These are phyloP conservation scores for Haliclystus octoradiatus DNA, from an alignment of 30 jellyfish, hydroid and myxozoan genomes.

Conservation along the genomic window DNA sequence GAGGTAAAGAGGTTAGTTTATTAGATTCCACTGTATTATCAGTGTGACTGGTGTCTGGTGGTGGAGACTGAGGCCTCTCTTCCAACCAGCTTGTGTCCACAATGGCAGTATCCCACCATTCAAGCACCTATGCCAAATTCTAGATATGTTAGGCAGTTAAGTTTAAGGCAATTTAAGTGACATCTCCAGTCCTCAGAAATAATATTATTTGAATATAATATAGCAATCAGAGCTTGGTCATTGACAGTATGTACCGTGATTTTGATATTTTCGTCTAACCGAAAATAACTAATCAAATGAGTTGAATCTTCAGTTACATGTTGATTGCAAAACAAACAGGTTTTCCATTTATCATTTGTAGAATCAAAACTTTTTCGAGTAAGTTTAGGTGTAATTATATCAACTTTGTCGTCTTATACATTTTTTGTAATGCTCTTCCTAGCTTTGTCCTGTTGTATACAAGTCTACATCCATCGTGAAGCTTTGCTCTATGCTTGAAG, in stretches of 20 bases:
- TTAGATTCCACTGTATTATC: too few relatives aligned
- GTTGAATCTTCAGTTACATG: neutral
- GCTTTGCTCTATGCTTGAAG: neutral
- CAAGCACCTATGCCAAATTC: conserved; percentile 5
- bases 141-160: neutral
- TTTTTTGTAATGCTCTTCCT: conserved; percentile 5
- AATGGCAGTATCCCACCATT: neutral
- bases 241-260: conserved; percentile 8
- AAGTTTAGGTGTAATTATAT: too few relatives aligned
- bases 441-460: conserved; percentile 1
- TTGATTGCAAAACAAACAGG: conserved; percentile 12
- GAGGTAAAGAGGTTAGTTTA: too few relatives aligned
- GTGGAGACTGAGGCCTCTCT: conserved; percentile 1
- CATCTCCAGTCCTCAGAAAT: conserved; percentile 11
- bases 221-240: conserved; percentile 19
- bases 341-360: too few relatives aligned
- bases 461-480: conserved; percentile 9
- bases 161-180: conserved; percentile 14
- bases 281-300: neutral
- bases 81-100: conserved; percentile 22
- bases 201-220: conserved; percentile 7
- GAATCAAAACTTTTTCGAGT: too few relatives aligned
- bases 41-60: too few relatives aligned
- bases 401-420: too few relatives aligned
- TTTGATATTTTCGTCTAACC: neutral